phyloP scores from a whole-genome alignment of 1,140 invertebrate genomes.

The Pteromalus puparum region DNA sequence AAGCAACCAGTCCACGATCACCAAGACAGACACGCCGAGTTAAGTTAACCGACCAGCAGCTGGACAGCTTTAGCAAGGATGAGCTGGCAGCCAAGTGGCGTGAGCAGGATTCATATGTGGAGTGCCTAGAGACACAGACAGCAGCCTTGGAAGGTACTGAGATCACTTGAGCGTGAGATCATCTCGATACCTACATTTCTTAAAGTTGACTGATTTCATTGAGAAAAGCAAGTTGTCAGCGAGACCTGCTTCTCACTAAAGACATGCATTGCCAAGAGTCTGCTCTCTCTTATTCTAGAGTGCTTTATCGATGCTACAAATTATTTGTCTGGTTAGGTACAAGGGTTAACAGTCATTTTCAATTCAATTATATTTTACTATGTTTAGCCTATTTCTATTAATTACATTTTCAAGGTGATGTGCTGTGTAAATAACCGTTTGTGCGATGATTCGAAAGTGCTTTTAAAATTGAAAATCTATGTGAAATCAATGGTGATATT shows the following conservation, averaged over 20 bases:
- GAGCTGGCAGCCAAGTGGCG: slow-evolving; percentile 76
- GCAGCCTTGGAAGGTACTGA: slow-evolving; percentile 76
- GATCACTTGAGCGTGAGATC: slow-evolving; percentile 69
- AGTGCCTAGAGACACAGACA: slow-evolving; percentile 74
- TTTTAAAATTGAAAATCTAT: slow-evolving; percentile 40
- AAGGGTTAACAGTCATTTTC: slow-evolving; percentile 33
- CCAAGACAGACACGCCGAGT: slow-evolving; percentile 69
- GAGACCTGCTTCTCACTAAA: slow-evolving; percentile 55
- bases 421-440: slow-evolving; percentile 44
- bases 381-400: slow-evolving; percentile 34
- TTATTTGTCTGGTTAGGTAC: slow-evolving; percentile 43
- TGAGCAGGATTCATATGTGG: slow-evolving; percentile 76
- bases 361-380: slow-evolving; percentile 38
- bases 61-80: slow-evolving; percentile 74
- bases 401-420: slow-evolving; percentile 48
- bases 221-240: slow-evolving; percentile 51
- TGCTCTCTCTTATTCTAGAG: slow-evolving; percentile 45
- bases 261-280: slow-evolving; percentile 56
- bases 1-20: slow-evolving; percentile 66
- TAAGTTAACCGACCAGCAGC: slow-evolving; percentile 74
- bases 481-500: slow-evolving; percentile 56
- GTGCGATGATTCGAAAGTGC: slow-evolving; percentile 46
- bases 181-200: slow-evolving; percentile 68
- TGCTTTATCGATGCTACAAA: slow-evolving; percentile 20
- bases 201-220: slow-evolving; percentile 61